Evolutionary conservation across 2,797 vertebrate genomes (phyloP).

Genomic region (Threskiornis aethiopicus): DNA sequence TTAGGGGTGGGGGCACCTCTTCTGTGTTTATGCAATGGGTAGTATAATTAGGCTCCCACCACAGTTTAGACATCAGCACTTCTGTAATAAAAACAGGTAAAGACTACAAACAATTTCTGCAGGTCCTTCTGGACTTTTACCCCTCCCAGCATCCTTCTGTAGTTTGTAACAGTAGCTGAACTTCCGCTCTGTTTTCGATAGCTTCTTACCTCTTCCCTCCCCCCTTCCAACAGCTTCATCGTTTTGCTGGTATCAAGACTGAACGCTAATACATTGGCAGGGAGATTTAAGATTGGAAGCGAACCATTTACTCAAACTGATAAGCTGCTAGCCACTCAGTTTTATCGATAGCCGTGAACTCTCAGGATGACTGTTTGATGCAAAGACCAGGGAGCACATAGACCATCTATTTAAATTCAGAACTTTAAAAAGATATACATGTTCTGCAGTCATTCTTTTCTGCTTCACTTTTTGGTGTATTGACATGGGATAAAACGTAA

Average conservation of each 20-base stretch:
- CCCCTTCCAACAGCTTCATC: not conserved
- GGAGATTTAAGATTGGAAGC: not conserved
- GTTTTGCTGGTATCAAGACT: not conserved
- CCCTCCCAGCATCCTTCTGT: too few species aligned
- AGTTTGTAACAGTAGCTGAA: not conserved
- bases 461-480: not conserved
- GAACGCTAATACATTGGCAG: not conserved
- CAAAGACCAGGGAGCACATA: not conserved
- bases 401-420: not conserved
- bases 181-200: not conserved
- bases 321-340: not conserved
- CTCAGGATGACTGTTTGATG: not conserved
- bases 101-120: not conserved
- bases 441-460: not conserved
- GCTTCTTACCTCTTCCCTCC: not conserved
- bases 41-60: not conserved
- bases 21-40: not conserved
- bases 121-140: not conserved
- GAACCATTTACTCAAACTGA: not conserved
- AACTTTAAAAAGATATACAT: not conserved
- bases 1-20: not conserved
- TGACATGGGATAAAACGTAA: not conserved
- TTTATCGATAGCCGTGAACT: not conserved
- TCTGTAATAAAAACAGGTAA: not conserved
- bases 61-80: not conserved